phyloP scores from a whole-genome alignment of 1,140 invertebrate species.

The Nixonia krombeini region DNA sequence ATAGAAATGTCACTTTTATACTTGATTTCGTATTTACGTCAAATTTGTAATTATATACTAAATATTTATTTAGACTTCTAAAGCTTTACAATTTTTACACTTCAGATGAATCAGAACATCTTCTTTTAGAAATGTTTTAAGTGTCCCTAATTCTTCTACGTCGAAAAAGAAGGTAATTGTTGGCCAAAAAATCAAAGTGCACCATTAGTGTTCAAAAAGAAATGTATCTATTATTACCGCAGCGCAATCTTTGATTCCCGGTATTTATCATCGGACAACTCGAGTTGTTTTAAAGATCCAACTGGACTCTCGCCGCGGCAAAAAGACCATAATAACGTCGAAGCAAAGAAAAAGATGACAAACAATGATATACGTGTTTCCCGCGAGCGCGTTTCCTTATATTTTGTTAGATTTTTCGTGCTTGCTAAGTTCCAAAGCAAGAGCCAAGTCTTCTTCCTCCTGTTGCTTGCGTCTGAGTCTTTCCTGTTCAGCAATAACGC shows the following conservation, averaged over 20 bases:
- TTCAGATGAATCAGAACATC: background rate
- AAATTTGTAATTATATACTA: background rate
- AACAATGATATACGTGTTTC: too few relatives aligned
- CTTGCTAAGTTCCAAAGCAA: constrained; percentile 61
- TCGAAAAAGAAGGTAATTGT: background rate
- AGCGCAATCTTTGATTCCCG: background rate
- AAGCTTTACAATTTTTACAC: constrained; percentile 9
- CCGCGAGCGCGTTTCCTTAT: background rate
- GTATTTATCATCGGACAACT: too few relatives aligned
- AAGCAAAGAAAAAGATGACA: too few relatives aligned
- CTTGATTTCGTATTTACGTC: background rate
- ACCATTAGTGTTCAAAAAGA: constrained; percentile 3
- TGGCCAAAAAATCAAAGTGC: constrained; percentile 3
- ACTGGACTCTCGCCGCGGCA: background rate
- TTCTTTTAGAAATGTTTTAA: too few relatives aligned
- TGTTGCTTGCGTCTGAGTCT: constrained; percentile 57
- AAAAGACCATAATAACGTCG: too few relatives aligned
- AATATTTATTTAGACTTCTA: background rate
- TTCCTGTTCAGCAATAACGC: constrained; percentile 59
- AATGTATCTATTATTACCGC: background rate
- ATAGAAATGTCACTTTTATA: too few relatives aligned
- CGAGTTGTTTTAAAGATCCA: too few relatives aligned
- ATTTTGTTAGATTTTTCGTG: constrained; percentile 36
- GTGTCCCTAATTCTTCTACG: too few relatives aligned
- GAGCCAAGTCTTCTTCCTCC: constrained; percentile 60